Evolutionary conservation across 2,797 vertebrate genomes (phyloP).

Genomic region (Melanogrammus aeglefinus): DNA sequence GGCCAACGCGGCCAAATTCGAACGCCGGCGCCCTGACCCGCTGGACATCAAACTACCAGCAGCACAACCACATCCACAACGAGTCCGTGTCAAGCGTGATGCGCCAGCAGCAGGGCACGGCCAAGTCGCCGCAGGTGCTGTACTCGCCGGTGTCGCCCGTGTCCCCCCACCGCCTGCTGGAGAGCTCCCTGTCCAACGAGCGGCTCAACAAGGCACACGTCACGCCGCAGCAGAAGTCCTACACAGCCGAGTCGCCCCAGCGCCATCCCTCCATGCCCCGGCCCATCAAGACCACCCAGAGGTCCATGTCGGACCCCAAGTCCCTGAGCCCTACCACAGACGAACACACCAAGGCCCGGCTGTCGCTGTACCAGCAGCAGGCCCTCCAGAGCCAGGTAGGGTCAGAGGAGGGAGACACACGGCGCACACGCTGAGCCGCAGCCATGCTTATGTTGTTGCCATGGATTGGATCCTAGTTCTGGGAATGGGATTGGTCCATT

Average conservation of each 20-base stretch:
- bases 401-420: neutral
- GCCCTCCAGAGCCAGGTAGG: conserved; percentile 92
- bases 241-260: conserved; percentile 83
- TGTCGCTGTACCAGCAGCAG: conserved; percentile 92
- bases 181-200: conserved; percentile 91
- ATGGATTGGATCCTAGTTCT: neutral
- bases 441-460: neutral
- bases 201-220: conserved; percentile 96
- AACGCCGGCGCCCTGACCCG: conserved; percentile 91
- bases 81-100: conserved; percentile 92
- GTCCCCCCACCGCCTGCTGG: conserved; percentile 91
- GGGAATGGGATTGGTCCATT: neutral
- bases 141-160: conserved; percentile 96
- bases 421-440: neutral
- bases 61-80: conserved; percentile 85
- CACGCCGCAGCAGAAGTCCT: conserved; percentile 94
- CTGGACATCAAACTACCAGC: conserved; percentile 95
- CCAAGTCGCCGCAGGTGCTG: conserved; percentile 95
- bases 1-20: conserved; percentile 78
- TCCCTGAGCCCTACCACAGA: conserved; percentile 95
- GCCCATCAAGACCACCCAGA: conserved; percentile 95
- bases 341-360: conserved; percentile 89
- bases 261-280: conserved; percentile 90
- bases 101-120: conserved; percentile 79
- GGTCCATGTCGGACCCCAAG: conserved; percentile 97